Evolutionary conservation across 2,888 invertebrate species (phyloP).

Genomic region (Lasioglossum marginatum): DNA sequence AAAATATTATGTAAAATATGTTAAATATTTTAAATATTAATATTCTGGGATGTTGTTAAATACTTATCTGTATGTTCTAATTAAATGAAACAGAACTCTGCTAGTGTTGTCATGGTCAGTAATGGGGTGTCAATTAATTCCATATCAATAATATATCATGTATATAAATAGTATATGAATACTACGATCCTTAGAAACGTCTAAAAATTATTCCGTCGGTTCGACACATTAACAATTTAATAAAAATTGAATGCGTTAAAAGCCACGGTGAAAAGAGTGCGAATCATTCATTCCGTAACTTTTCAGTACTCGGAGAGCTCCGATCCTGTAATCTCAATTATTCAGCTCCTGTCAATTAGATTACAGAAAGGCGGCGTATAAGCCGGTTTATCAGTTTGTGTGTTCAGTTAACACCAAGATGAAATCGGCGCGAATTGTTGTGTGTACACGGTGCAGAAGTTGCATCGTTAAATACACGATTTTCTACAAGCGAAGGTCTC

Average conservation of each 20-base stretch:
- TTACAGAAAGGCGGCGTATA: not conserved
- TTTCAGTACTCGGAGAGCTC: not conserved
- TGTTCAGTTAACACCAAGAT: not conserved
- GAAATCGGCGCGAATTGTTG: not conserved
- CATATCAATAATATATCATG: not conserved
- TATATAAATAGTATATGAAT: not conserved
- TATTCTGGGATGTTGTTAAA: no score
- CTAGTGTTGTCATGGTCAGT: not conserved
- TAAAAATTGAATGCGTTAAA: constrained; percentile 4
- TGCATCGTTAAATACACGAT: not conserved
- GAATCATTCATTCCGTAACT: constrained; percentile 3
- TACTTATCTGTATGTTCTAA: not conserved
- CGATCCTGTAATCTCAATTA: not conserved
- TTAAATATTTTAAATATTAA: no score
- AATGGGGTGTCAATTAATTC: not conserved
- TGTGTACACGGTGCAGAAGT: not conserved
- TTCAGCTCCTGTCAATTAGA: constrained; percentile 23
- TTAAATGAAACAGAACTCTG: not conserved
- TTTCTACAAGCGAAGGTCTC: no score
- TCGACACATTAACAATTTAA: not conserved
- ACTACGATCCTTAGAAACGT: not conserved
- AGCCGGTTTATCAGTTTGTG: not conserved
- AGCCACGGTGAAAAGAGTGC: not conserved
- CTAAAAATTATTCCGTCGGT: not conserved
- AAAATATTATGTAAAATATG: not conserved